Evolutionary conservation across 1,140 invertebrate genomes (phyloP), one percentile per base, ranked within the genome.

Genomic region (Meloidogyne hapla): DNA sequence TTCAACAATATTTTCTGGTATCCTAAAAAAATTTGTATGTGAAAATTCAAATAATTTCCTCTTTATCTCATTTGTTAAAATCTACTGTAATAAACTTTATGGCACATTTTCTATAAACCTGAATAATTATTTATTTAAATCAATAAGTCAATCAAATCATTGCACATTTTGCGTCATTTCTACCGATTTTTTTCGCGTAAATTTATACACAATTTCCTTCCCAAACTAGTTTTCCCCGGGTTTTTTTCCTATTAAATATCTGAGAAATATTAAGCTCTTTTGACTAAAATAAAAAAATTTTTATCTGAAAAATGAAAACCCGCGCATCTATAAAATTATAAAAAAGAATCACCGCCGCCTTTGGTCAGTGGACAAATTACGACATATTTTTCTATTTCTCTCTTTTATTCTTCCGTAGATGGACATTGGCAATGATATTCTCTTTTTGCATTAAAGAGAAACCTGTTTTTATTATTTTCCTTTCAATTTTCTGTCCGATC

Each of bases 401-500:
- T n/a, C 18, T 21, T n/a, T 56, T 48, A 13, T 42, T 48, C 4
- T 56, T 56, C 48, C 48, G 48, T 56, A 56, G n/a, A 56, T 56
- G 48, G 48, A 56, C 48, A 56, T 56, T 56, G 48, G 48, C 48
- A 56, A 56, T 56, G 48, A 56, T 56, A n/a, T 56, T 56, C n/a
- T 56, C n/a, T n/a, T 56, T 8, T 56, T 1, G n/a, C 8, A 8
- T n/a, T n/a, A 56, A 56, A 56, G 6, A n/a, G 4, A 15, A 48
- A 56, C 48, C n/a, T 56, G 48, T 56, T 56, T 56, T 56, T 48
- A 4, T 56, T 56, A 15, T n/a, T n/a, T n/a, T n/a, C 48, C 48
- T n/a, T 56, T 56, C 48, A 56, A 1, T 56, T 6, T 42, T 10
- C 40, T 13, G 2, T 42, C 12, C 40, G 13, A 42, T 42, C 40